Conservation (phyloP, 2,113 vertebrate genomes). For the Equus quagga region DNA sequence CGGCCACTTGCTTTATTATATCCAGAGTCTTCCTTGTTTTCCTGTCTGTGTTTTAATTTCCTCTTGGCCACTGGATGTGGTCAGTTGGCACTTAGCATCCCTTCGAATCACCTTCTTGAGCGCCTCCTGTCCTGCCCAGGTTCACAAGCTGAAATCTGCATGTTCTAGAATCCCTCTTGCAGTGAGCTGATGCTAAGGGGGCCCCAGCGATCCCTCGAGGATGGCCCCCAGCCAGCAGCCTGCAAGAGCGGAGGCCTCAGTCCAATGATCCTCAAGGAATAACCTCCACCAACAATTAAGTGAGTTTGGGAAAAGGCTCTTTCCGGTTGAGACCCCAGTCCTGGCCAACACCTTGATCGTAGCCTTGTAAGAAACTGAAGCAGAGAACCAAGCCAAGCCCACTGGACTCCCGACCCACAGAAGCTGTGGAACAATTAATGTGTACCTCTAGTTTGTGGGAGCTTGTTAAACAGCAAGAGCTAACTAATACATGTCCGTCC, state of each 20-base stretch:
- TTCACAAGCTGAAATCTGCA: background rate
- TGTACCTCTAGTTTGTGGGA: no score
- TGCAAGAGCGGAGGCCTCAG: accelerated
- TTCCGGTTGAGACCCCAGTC: background rate
- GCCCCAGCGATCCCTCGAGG: background rate
- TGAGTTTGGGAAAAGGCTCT: background rate
- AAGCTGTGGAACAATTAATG: accelerated
- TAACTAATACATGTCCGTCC: background rate
- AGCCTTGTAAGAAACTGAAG: background rate
- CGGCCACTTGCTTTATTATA: background rate
- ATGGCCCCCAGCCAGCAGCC: background rate
- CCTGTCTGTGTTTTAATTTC: background rate
- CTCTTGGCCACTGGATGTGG: background rate
- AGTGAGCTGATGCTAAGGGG: background rate
- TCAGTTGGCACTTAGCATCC: background rate
- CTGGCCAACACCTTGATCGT: no score
- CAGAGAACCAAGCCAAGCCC: background rate
- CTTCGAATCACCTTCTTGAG: no score
- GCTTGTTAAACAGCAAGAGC: background rate
- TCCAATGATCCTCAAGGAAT: background rate
- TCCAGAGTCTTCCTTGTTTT: accelerated
- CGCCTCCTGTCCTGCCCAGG: background rate
- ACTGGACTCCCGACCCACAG: background rate
- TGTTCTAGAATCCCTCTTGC: background rate
- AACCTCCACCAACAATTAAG: background rate